phyloP scores from a whole-genome alignment of 2,113 vertebrate species.

The Silurus asotus region DNA sequence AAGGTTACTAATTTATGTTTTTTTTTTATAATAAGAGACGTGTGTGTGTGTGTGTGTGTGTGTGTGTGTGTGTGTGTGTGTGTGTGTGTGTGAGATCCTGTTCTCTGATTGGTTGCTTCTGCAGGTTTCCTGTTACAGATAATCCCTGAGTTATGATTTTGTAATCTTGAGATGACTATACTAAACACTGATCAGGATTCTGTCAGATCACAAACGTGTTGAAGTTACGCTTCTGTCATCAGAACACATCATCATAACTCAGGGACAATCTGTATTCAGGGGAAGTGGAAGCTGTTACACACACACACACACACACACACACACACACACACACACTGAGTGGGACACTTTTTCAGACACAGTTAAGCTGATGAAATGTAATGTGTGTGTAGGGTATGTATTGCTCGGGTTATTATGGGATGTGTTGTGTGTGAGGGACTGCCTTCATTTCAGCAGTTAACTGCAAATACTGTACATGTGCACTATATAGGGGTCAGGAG shows the following conservation, averaged over 20 bases:
- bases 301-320: background rate
- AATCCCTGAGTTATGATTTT: too few relatives aligned
- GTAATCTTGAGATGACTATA: too few relatives aligned
- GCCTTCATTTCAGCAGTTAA: background rate
- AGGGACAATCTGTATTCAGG: too few relatives aligned
- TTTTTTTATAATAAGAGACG: background rate
- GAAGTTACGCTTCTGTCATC: too few relatives aligned
- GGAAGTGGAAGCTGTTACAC: background rate
- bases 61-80: background rate
- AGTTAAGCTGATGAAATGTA: background rate
- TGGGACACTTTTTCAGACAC: background rate
- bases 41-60: background rate
- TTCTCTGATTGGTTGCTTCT: background rate
- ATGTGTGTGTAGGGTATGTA: background rate
- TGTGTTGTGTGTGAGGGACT: background rate
- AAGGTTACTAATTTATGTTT: background rate
- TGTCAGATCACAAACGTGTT: too few relatives aligned
- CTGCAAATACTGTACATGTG: background rate
- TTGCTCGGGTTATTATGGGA: background rate
- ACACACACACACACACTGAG: background rate
- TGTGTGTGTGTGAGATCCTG: background rate
- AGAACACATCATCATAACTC: too few relatives aligned
- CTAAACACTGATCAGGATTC: too few relatives aligned
- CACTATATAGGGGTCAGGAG: background rate
- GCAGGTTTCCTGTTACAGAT: background rate